Evolutionary conservation across 2,113 vertebrate species (phyloP).

Genomic region (Pungitius pungitius): DNA sequence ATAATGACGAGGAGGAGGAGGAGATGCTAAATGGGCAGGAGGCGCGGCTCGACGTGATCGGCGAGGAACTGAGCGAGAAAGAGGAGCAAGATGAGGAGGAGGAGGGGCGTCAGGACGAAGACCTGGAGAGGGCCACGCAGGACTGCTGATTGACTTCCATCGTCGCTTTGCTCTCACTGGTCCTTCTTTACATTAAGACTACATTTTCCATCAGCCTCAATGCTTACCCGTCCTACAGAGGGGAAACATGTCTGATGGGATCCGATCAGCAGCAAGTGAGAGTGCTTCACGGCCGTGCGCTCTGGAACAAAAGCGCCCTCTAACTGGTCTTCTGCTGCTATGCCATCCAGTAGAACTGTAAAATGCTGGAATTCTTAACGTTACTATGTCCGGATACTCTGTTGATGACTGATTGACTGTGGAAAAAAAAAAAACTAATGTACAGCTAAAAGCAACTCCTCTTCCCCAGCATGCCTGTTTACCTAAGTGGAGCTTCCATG

Average conservation of each 20-base stretch:
- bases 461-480: conserved; percentile 55
- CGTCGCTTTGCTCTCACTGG: neutral
- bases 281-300: neutral
- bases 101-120: conserved; percentile 42
- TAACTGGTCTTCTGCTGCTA: neutral
- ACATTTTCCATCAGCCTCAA: conserved; percentile 46
- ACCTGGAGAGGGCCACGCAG: conserved; percentile 64
- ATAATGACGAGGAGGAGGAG: conserved; percentile 16
- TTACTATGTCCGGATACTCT: conserved; percentile 21
- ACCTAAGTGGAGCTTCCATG: conserved; percentile 25
- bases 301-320: conserved; percentile 1
- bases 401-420: conserved; percentile 28
- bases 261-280: conserved; percentile 3
- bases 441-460: conserved; percentile 16
- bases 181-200: conserved; percentile 20
- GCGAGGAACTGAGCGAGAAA: conserved; percentile 76
- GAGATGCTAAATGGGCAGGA: conserved; percentile 57
- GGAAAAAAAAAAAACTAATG: conserved; percentile 28
- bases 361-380: conserved; percentile 39
- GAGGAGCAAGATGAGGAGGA: conserved; percentile 76
- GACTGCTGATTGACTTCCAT: conserved; percentile 53
- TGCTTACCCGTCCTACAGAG: conserved; percentile 8
- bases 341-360: conserved; percentile 27
- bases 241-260: conserved; percentile 12
- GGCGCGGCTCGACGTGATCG: conserved; percentile 80